A percentile compares a stretch with the other conserved stretches of the same genome.
Conservation (phyloP, 2,888 invertebrate genomes). For the Molorchus minor region DNA sequence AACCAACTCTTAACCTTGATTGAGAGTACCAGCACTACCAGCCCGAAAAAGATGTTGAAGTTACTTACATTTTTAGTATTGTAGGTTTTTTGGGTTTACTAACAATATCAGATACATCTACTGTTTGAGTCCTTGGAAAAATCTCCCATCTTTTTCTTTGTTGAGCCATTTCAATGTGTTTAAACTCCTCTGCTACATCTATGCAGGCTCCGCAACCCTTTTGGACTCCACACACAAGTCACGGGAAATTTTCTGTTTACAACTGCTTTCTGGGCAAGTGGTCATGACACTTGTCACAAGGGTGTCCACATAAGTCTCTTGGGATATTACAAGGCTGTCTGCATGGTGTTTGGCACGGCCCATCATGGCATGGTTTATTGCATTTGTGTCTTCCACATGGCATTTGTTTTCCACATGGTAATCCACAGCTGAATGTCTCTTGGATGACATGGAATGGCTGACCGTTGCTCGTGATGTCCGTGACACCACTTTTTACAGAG, state of each 20-base stretch:
- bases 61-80: conserved; percentile 70
- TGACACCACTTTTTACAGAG: conserved; percentile 87
- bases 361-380: conserved; percentile 62
- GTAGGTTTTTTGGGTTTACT: conserved; percentile 62
- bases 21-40: too few relatives aligned
- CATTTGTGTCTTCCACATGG: conserved; percentile 88
- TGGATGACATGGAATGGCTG: conserved; percentile 90
- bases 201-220: conserved; percentile 76
- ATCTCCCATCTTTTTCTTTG: conserved; percentile 83
- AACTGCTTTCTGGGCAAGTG: conserved; percentile 75
- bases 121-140: conserved; percentile 77
- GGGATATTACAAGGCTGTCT: conserved; percentile 80
- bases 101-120: conserved; percentile 79
- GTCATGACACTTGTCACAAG: conserved; percentile 86
- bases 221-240: conserved; percentile 83
- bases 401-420: conserved; percentile 83
- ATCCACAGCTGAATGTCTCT: conserved; percentile 89
- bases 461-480: conserved; percentile 71
- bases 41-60: too few relatives aligned
- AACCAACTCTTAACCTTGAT: too few relatives aligned
- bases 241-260: conserved; percentile 74
- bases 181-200: conserved; percentile 77
- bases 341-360: conserved; percentile 67
- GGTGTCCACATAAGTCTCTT: conserved; percentile 81
- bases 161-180: conserved; percentile 77